Conservation (phyloP, 2,888 invertebrate genomes). For the Celastrina argiolus region DNA sequence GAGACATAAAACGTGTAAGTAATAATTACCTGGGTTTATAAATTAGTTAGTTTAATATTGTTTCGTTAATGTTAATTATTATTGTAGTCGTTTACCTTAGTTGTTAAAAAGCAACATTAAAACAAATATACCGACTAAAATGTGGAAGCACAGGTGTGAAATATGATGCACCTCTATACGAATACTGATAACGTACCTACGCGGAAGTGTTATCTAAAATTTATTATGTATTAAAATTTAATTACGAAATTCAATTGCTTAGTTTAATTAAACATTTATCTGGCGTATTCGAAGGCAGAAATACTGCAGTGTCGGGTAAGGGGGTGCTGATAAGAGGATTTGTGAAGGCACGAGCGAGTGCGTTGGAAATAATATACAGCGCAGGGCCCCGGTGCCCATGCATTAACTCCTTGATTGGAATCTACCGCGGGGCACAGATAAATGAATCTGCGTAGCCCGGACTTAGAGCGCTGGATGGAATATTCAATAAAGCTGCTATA, state of each 20-base stretch:
- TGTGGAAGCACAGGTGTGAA: background rate
- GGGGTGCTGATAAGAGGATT: conserved; percentile 28
- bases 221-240: background rate
- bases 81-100: too few relatives aligned
- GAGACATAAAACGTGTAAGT: too few relatives aligned
- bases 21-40: too few relatives aligned
- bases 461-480: conserved; percentile 23
- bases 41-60: too few relatives aligned
- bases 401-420: conserved; percentile 62
- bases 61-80: too few relatives aligned
- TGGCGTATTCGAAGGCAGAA: conserved; percentile 22
- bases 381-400: conserved; percentile 39
- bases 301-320: conserved; percentile 22
- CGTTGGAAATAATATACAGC: conserved; percentile 51
- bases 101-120: too few relatives aligned
- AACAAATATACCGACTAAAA: too few relatives aligned
- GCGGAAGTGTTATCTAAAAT: background rate
- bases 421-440: conserved; percentile 59
- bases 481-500: background rate
- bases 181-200: background rate
- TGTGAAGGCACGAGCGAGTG: conserved; percentile 41
- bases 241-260: conserved; percentile 14
- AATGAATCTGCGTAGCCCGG: conserved; percentile 43
- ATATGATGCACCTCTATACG: background rate
- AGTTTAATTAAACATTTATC: conserved; percentile 19